Percentiles rank a stretch among this genome's conserved stretches.
Conservation (phyloP, 2,113 vertebrate species). For the Paradoxurus hermaphroditus region DNA sequence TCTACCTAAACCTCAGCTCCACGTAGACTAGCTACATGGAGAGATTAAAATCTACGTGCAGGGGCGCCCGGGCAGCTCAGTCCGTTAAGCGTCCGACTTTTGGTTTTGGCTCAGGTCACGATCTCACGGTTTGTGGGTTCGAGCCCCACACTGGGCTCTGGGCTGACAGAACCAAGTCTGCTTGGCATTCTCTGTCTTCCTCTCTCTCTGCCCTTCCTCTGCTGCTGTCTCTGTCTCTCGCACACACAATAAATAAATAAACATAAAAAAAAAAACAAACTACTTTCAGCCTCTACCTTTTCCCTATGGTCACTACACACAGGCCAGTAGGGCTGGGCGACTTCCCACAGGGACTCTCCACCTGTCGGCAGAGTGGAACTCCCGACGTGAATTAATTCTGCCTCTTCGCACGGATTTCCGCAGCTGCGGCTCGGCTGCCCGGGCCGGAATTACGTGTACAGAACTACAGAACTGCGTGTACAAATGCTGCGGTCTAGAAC, state of each 20-base stretch:
- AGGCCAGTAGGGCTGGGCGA: neutral
- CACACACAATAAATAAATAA: no score
- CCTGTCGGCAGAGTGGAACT: neutral
- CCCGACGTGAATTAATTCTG: neutral
- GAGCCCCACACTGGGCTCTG: no score
- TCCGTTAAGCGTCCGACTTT: no score
- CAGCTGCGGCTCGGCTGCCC: no score
- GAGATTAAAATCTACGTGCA: neutral
- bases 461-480: neutral
- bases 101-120: no score
- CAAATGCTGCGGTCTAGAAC: neutral
- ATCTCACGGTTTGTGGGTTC: no score
- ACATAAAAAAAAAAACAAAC: neutral
- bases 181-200: no score
- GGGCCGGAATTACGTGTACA: no score
- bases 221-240: no score
- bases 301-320: neutral
- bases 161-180: no score
- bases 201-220: no score
- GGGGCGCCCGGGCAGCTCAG: no score
- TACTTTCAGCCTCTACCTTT: neutral
- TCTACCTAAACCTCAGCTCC: neutral
- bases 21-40: neutral
- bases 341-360: neutral
- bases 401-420: neutral